These are phyloP conservation scores for Eulemur rufifrons DNA, from an alignment of 2,113 vertebrate species.

Conservation along the genomic window DNA sequence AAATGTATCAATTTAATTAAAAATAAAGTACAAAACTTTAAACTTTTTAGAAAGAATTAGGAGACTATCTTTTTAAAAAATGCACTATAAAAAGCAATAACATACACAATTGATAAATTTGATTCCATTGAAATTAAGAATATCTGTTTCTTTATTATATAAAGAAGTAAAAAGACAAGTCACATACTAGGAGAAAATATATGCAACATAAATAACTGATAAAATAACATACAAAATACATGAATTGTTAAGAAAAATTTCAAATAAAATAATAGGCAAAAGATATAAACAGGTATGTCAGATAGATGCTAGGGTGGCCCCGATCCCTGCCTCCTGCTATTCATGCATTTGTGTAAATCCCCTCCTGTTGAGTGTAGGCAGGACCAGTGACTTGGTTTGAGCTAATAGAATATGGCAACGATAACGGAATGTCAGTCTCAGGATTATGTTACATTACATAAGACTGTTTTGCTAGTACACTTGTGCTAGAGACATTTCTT, in stretches of 20 bases:
- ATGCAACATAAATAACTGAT: not conserved
- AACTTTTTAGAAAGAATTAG: not conserved
- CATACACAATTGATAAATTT: not conserved
- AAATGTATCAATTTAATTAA: not conserved
- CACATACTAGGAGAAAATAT: not conserved
- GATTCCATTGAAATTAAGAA: not conserved
- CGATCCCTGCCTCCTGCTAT: not conserved
- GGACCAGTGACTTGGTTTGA: not conserved
- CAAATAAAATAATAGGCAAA: not conserved
- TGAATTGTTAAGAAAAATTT: not conserved
- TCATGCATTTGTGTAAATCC: not conserved
- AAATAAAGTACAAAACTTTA: not conserved
- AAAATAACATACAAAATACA: not conserved
- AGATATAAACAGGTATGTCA: not conserved
- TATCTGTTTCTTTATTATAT: not conserved
- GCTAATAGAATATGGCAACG: not conserved
- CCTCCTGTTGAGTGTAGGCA: not conserved
- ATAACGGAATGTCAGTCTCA: not conserved
- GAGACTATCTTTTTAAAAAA: not conserved
- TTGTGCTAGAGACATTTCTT: not conserved
- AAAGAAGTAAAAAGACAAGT: not conserved
- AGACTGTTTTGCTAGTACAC: not conserved
- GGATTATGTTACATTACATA: not conserved
- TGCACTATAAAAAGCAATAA: not conserved
- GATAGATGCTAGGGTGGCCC: not conserved